Evolutionary conservation across 2,797 vertebrate genomes (phyloP).

Genomic region (Denticeps clupeoides): DNA sequence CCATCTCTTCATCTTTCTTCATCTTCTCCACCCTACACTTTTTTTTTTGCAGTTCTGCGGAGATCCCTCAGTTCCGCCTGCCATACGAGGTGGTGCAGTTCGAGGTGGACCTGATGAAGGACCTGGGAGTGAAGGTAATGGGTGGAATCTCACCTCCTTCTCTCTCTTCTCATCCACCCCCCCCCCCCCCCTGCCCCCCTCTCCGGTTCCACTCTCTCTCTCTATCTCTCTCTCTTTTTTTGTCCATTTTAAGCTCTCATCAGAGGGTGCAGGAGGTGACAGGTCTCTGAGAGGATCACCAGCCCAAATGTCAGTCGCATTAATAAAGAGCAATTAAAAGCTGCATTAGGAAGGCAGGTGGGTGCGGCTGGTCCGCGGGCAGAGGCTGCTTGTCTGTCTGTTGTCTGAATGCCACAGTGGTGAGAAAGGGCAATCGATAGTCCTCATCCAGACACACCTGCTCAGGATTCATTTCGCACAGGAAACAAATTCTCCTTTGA

Average conservation of each 20-base stretch:
- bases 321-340: conserved; percentile 76
- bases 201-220: too few species aligned
- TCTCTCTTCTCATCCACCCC: too few species aligned
- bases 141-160: conserved; percentile 24
- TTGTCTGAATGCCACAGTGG: conserved; percentile 73
- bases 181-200: too few species aligned
- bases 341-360: conserved; percentile 52
- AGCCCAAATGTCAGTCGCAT: conserved; percentile 65
- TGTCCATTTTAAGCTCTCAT: conserved; percentile 14
- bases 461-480: conserved; percentile 71
- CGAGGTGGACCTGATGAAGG: conserved; percentile 68
- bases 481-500: conserved; percentile 67
- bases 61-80: conserved; percentile 71
- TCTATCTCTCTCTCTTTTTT: too few species aligned
- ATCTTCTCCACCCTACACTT: too few species aligned
- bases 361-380: conserved; percentile 52
- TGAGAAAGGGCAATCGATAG: conserved; percentile 85
- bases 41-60: conserved; percentile 46
- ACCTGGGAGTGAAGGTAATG: conserved; percentile 73
- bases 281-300: conserved; percentile 49
- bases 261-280: conserved; percentile 20
- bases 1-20: too few species aligned
- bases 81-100: conserved; percentile 66
- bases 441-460: conserved; percentile 67
- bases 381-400: conserved; percentile 74